phyloP scores from a whole-genome alignment of 2,797 vertebrate genomes.

The Pitangus sulphuratus region DNA sequence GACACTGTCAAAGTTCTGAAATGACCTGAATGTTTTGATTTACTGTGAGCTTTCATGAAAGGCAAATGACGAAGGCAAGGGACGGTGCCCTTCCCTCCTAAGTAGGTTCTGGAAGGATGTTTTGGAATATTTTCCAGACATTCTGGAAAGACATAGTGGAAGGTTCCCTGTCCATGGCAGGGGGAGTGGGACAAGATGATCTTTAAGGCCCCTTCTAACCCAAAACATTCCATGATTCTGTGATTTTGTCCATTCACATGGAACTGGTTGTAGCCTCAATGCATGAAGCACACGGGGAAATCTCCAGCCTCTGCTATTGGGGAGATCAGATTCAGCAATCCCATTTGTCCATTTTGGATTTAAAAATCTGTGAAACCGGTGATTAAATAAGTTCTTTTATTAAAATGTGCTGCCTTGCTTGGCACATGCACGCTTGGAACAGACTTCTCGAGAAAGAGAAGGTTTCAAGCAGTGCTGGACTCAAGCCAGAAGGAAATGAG shows the following conservation, averaged over 20 bases:
- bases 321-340: not conserved
- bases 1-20: not conserved
- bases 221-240: not conserved
- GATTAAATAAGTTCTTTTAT: not conserved
- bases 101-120: not conserved
- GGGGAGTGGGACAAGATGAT: not conserved
- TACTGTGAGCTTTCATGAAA: not conserved
- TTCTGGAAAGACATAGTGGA: not conserved
- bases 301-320: not conserved
- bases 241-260: not conserved
- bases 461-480: not conserved
- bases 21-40: not conserved
- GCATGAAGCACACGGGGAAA: not conserved
- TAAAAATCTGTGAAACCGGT: not conserved
- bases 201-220: not conserved
- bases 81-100: not conserved
- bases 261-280: not conserved
- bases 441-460: not conserved
- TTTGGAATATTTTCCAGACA: not conserved
- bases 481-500: conserved; percentile 1
- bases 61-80: not conserved
- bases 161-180: not conserved
- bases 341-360: not conserved
- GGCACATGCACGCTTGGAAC: not conserved
- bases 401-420: not conserved